Base-by-base conservation (phyloP, 53 echinoderm and acorn worm species). In the Apostichopus leukothele region DNA sequence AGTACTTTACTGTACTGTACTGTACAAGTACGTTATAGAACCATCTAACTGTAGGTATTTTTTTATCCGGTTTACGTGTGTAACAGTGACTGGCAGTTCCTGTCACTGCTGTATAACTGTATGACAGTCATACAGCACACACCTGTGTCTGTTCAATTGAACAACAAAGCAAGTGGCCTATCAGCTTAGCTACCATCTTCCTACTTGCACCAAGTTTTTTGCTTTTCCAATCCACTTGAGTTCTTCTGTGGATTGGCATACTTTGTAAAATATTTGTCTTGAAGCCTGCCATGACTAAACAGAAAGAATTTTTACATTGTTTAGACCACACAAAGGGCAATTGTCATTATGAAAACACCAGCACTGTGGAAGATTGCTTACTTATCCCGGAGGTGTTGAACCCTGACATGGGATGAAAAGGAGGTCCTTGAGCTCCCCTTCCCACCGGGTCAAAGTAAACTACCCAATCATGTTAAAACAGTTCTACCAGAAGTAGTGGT, bases 271-370 rank as follows among this genome's bases (percentile, higher is more conserved):
- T 50, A 52, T 79, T 79, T 79, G 79, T 79, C 79, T 79, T 79
- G n/a, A 53, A 79, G 79, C 51, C 53, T 79, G 79, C 39, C 39
- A 39, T 79, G 79, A 79, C 79, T 79, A 53, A 79, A 53, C 79
- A 79, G 79, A 79, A 79, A 52, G 79, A 9, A 79, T 79, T 79
- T 79, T 79, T 53, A 79, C 79, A 79, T 79, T 79, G 79, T 79
- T 79, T 79, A 52, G 79, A 79, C 79, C 79, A 79, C 79, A 79
- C 79, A 79, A 79, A 52, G 16, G 79, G 79, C 79, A 79, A 79
- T 79, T 79, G 51, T 51, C 50, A 53, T 51, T 79, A 79, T 79
- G 79, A 79, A 79, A 79, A 79, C 79, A 79, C 5, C 12, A 52
- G 50, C 53, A 50, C 79, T 79, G 79, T 79, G 79, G 79, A 51